Evolutionary conservation across 2,113 vertebrate species (phyloP).

Genomic region (western clawed frog (Xenopus tropicalis)): DNA sequence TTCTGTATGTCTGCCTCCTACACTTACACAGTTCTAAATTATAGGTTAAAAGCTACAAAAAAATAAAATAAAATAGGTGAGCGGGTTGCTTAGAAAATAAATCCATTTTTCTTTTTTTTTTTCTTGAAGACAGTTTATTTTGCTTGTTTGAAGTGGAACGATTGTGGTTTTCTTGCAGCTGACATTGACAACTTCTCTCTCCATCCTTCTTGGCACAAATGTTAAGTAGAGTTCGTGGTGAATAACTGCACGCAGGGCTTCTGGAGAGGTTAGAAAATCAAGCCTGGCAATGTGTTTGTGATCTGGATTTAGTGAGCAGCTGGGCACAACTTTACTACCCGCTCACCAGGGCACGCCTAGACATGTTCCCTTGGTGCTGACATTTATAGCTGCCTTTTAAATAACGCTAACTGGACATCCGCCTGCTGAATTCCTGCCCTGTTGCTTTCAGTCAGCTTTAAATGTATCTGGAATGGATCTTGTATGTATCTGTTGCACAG

Average conservation of each 20-base stretch:
- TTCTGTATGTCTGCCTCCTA: slow-evolving; percentile 8
- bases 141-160: slow-evolving; percentile 35
- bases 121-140: slow-evolving; percentile 16
- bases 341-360: not conserved
- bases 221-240: slow-evolving; percentile 2
- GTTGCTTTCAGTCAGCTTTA: not conserved
- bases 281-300: not conserved
- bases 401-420: not conserved
- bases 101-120: not conserved
- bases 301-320: not conserved
- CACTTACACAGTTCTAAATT: slow-evolving; percentile 17
- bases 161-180: slow-evolving; percentile 38
- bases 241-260: slow-evolving; percentile 18
- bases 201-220: not conserved
- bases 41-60: slow-evolving; percentile 1
- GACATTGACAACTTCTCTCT: slow-evolving; percentile 34
- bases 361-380: not conserved
- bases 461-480: not conserved
- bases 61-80: no score
- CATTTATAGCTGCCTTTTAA: slow-evolving; percentile 16
- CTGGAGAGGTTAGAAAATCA: not conserved
- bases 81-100: no score
- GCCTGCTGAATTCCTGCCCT: not conserved
- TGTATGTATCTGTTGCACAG: slow-evolving; percentile 21
- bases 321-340: not conserved